These are phyloP conservation scores for Serilophus lunatus DNA, from an alignment of 2,113 vertebrate species.

Conservation along the genomic window DNA sequence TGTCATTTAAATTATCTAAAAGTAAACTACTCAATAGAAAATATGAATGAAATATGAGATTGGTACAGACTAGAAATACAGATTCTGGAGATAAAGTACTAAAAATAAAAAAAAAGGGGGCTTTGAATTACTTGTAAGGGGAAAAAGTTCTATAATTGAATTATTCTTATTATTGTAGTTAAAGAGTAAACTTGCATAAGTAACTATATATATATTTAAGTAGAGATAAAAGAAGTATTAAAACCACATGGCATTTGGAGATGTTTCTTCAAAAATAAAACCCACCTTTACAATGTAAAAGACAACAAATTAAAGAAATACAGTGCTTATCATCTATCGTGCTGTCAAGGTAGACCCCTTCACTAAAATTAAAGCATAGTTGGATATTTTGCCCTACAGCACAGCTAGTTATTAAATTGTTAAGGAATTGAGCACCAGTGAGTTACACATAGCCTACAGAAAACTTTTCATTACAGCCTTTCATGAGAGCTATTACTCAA, in stretches of 20 bases:
- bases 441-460: background rate
- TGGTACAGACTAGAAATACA: background rate
- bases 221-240: background rate
- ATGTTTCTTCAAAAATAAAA: background rate
- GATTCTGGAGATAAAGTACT: background rate
- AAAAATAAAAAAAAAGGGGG: background rate
- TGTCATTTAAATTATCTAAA: background rate
- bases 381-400: background rate
- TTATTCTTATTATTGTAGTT: background rate
- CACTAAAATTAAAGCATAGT: background rate
- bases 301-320: background rate
- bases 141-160: background rate
- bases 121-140: background rate
- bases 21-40: background rate
- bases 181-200: background rate
- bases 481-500: background rate
- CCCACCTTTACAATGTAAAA: background rate
- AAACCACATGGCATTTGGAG: background rate
- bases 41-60: background rate
- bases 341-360: background rate
- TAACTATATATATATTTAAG: background rate
- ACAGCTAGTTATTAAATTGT: background rate
- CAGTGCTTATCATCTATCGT: fast-evolving
- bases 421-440: background rate
- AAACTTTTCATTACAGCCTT: background rate